Evolutionary conservation across 2,797 vertebrate species (phyloP).

Genomic region (Alcedo atthis): DNA sequence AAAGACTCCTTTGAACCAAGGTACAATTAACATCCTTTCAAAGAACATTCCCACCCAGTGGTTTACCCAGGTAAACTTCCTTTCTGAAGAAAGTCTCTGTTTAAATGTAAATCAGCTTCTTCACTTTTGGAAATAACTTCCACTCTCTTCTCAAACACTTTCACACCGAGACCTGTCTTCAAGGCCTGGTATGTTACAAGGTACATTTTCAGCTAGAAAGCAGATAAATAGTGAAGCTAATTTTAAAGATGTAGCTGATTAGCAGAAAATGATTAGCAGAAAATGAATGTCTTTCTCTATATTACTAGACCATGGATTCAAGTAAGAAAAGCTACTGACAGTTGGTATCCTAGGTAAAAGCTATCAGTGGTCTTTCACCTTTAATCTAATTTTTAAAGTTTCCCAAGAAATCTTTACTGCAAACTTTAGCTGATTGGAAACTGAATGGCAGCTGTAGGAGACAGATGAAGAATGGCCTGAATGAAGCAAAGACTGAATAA

Average conservation of each 20-base stretch:
- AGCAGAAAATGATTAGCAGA: not conserved
- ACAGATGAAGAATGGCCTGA: not conserved
- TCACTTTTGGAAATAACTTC: conserved; percentile 35
- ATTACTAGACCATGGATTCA: not conserved
- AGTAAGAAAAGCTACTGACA: not conserved
- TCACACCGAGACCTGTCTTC: not conserved
- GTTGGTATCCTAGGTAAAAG: not conserved
- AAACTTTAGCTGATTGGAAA: not conserved
- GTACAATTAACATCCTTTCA: conserved; percentile 63
- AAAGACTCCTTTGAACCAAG: conserved; percentile 70
- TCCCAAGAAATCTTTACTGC: not conserved
- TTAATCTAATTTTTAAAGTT: not conserved
- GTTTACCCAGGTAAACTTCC: conserved; percentile 70
- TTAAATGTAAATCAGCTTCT: conserved; percentile 57
- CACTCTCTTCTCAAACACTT: conserved; percentile 15
- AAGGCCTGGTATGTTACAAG: not conserved
- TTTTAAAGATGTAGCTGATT: not conserved
- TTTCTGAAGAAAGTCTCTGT: conserved; percentile 36
- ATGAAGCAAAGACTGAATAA: not conserved
- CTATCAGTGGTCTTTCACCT: not conserved
- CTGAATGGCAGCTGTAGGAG: not conserved
- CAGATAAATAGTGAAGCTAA: not conserved
- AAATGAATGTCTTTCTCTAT: not conserved
- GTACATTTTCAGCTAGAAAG: not conserved
- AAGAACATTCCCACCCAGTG: conserved; percentile 37